Evolutionary conservation across 2,113 vertebrate species (phyloP).

Genomic region (Picathartes gymnocephalus): DNA sequence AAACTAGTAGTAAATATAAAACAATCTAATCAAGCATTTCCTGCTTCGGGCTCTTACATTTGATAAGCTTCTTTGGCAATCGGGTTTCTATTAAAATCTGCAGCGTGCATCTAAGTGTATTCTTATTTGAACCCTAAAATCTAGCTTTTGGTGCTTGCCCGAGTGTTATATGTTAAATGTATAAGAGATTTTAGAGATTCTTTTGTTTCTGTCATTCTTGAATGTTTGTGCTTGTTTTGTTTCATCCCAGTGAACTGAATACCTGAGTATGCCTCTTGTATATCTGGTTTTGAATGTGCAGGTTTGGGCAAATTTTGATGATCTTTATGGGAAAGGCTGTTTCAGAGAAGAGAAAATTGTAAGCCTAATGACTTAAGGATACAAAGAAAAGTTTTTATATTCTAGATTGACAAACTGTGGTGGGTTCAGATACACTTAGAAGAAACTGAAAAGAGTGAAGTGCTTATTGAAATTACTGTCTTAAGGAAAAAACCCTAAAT

Average conservation of each 20-base stretch:
- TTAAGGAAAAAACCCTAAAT: not conserved
- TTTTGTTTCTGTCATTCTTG: not conserved
- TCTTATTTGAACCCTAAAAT: not conserved
- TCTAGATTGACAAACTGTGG: not conserved
- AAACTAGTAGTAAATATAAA: not conserved
- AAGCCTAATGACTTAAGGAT: not conserved
- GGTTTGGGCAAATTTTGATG: not conserved
- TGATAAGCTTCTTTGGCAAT: not conserved
- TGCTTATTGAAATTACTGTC: not conserved
- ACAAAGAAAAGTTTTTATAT: not conserved
- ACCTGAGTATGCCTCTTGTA: not conserved
- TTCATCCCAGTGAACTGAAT: not conserved
- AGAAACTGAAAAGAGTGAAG: not conserved
- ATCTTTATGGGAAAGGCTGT: not conserved
- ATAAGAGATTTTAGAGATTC: not conserved
- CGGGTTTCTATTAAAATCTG: conserved; percentile 1
- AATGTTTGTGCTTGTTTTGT: not conserved
- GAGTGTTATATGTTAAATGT: not conserved
- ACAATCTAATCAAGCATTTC: not conserved
- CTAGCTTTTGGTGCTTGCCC: not conserved
- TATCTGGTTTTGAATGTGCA: not conserved
- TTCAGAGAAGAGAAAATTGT: not conserved
- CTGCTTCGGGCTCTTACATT: not conserved
- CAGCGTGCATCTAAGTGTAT: not conserved
- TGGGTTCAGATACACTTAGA: not conserved